Percentiles rank a stretch among this genome's conserved stretches.
Conservation (phyloP, 1,140 invertebrate genomes). For the Temnothorax curvispinosus region DNA sequence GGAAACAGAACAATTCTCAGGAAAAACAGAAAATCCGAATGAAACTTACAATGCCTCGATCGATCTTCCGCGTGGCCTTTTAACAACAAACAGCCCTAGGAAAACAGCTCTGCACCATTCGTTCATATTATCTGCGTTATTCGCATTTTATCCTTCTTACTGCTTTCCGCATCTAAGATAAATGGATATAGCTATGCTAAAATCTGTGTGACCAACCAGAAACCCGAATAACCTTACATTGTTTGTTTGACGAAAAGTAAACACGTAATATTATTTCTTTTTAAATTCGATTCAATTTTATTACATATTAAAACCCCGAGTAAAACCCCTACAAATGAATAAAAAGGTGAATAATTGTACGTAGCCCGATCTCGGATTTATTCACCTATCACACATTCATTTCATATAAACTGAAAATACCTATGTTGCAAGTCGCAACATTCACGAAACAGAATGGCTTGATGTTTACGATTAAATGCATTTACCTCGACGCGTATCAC, state of each 20-base stretch:
- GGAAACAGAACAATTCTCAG: neutral
- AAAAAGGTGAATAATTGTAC: neutral
- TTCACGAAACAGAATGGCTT: conserved; percentile 18
- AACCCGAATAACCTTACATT: neutral
- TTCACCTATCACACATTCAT: neutral
- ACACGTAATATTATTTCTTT: neutral
- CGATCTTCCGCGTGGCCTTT: conserved; percentile 30
- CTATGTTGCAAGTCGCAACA: neutral
- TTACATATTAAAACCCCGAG: neutral
- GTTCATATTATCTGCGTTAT: conserved; percentile 37
- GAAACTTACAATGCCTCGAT: conserved; percentile 38
- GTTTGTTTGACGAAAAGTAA: neutral
- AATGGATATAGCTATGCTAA: conserved; percentile 10
- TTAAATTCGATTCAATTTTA: neutral
- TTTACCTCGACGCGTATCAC: conserved; percentile 9
- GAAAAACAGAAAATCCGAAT: conserved; percentile 37
- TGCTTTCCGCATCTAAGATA: neutral
- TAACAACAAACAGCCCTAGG: conserved; percentile 14
- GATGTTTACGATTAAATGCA: conserved; percentile 38
- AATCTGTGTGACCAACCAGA: neutral
- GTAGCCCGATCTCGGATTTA: neutral
- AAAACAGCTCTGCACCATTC: neutral
- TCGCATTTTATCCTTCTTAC: neutral
- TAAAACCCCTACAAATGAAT: neutral
- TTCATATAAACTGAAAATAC: neutral